Conservation (phyloP, 2,888 invertebrate genomes). For the Trachelus troglodyta region DNA sequence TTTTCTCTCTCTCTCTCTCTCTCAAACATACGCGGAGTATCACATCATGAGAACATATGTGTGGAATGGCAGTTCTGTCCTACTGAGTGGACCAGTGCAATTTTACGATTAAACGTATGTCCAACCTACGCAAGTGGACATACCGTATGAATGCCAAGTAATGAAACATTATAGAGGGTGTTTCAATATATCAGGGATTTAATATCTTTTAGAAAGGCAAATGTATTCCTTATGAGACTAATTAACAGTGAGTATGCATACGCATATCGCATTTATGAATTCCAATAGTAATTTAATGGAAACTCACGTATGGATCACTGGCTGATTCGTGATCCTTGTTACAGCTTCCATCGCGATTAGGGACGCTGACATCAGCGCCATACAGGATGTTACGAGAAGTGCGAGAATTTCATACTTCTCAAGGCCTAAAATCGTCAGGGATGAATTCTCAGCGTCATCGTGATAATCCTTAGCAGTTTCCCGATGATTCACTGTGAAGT, state of each 20-base stretch:
- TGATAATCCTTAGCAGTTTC: conserved; percentile 10
- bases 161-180: background rate
- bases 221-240: background rate
- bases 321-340: conserved; percentile 35
- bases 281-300: background rate
- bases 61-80: background rate
- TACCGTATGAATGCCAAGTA: background rate
- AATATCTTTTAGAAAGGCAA: background rate
- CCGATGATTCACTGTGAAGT: background rate
- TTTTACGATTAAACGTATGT: background rate
- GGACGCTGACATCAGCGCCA: conserved; percentile 31
- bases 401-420: conserved; percentile 47
- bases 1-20: background rate
- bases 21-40: background rate
- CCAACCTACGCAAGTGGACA: background rate
- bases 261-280: background rate
- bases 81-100: background rate
- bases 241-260: background rate
- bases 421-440: conserved; percentile 29
- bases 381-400: conserved; percentile 39
- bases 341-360: conserved; percentile 33
- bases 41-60: background rate
- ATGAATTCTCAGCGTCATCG: conserved; percentile 11
- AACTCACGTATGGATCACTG: conserved; percentile 42
- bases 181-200: background rate